Percentiles rank a stretch among this genome's conserved stretches.
phyloP scores from a whole-genome alignment of 2,888 invertebrate genomes.

The Troides aeacus region DNA sequence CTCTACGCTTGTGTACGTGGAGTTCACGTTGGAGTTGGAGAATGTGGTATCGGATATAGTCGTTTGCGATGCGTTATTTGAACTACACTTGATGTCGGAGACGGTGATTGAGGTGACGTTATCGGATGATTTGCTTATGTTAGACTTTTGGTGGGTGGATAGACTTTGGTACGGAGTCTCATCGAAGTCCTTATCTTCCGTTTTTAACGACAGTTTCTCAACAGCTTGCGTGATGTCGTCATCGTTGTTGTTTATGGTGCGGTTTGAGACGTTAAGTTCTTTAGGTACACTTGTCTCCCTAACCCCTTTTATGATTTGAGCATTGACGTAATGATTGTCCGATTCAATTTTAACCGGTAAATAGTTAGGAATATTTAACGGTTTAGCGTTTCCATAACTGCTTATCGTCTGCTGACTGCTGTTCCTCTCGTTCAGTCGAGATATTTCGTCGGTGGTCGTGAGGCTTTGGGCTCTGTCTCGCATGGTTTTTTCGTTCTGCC shows the following conservation, averaged over 20 bases:
- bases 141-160: slow-evolving; percentile 62
- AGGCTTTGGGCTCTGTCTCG: slow-evolving; percentile 83
- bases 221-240: slow-evolving; percentile 52
- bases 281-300: slow-evolving; percentile 64
- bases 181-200: slow-evolving; percentile 59
- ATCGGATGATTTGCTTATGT: slow-evolving; percentile 55
- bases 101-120: slow-evolving; percentile 69
- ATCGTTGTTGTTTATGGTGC: slow-evolving; percentile 49
- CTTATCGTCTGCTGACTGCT: slow-evolving; percentile 60
- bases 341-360: slow-evolving; percentile 47
- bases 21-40: slow-evolving; percentile 54
- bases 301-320: slow-evolving; percentile 69
- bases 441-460: slow-evolving; percentile 85
- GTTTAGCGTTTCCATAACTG: slow-evolving; percentile 48
- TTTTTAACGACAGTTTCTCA: slow-evolving; percentile 58
- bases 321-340: slow-evolving; percentile 71
- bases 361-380: slow-evolving; percentile 42
- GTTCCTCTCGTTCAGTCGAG: slow-evolving; percentile 67
- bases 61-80: slow-evolving; percentile 43
- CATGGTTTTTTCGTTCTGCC: slow-evolving; percentile 72
- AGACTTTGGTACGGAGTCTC: slow-evolving; percentile 74
- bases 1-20: slow-evolving; percentile 58
- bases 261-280: slow-evolving; percentile 51
- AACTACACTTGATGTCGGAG: slow-evolving; percentile 41
- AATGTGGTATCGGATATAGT: slow-evolving; percentile 49